Base-by-base conservation (phyloP, 1,140 invertebrate genomes). In the Drosophila pectinifera region DNA sequence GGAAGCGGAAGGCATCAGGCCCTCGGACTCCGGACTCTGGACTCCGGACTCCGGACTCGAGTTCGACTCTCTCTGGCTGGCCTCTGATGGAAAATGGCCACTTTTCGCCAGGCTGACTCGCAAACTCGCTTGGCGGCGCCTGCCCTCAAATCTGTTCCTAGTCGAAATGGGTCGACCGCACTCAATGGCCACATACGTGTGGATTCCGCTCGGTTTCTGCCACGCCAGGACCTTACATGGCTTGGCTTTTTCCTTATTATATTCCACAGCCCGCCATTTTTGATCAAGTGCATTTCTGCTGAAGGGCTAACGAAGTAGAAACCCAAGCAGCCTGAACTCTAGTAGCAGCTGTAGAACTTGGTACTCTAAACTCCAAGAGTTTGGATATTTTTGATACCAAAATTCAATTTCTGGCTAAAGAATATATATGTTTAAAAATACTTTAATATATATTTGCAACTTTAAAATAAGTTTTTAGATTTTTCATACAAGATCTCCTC, bases 261-360 rank as follows among this genome's bases (percentile, higher is more conserved):
- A n/a, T 56, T 63, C 22, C 57, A 42, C 59, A 70, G 59, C 48
- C 70, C 65, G 65, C 83, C 75, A 79, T 72, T 83, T 83, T 88
- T 83, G 84, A 86, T 83, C 84, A 88, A 83, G 83, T 76, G 83
- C 83, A 88, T 79, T 88, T 78, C 69, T 72, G 59, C 55, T 65
- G 43, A 46, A 69, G 58, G 79, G 43, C 79, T 76, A 88, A 79
- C 79, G 70, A 86, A 88, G 82, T 69, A 88, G 82, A 86, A 86
- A 88, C 62, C 64, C 58, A 68, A 73, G 70, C 65, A 62, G 79
- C 49, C 43, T 63, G 26, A 49, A 53, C 7, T 58, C 43, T 38
- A 24, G 46, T 49, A 63, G 48, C 54, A 69, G 36, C 28, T 80
- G 55, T 26, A 14, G 8, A 6, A 14, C 1, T 3, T 10, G 34